Evolutionary conservation across 2,888 invertebrate species (phyloP).

Genomic region (Encarsia formosa): DNA sequence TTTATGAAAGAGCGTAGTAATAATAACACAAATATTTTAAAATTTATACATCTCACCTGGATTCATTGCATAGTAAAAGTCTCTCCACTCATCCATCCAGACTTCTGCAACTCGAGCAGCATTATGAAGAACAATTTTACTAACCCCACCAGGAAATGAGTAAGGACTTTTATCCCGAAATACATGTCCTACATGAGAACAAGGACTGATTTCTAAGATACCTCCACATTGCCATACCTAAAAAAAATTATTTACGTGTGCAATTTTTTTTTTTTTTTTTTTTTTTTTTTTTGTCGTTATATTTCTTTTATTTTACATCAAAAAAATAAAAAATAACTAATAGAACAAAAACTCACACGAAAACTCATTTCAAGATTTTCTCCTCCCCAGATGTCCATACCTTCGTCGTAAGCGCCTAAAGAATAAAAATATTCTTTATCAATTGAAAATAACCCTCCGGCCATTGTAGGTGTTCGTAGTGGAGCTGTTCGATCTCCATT

Average conservation of each 20-base stretch:
- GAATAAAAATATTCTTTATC: constrained; percentile 96
- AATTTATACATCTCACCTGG: constrained; percentile 88
- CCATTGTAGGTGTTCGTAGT: constrained; percentile 95
- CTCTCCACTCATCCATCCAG: constrained; percentile 99
- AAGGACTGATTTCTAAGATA: constrained; percentile 89
- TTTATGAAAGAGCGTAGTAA: no score
- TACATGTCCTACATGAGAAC: constrained; percentile 95
- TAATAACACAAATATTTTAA: no score
- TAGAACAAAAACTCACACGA: constrained; percentile 64
- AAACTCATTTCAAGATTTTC: constrained; percentile 95
- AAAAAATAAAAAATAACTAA: background rate
- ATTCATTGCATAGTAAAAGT: constrained; percentile 98
- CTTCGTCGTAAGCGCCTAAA: constrained; percentile 96
- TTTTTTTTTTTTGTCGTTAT: no score
- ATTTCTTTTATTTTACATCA: no score
- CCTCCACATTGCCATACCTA: constrained; percentile 98
- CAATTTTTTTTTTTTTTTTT: no score
- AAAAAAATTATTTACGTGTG: no score
- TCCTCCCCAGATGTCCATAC: constrained; percentile 99
- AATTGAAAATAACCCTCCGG: constrained; percentile 93
- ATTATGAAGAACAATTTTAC: constrained; percentile 95
- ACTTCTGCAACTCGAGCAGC: constrained; percentile 98
- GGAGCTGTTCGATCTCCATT: constrained; percentile 91
- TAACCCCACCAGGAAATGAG: constrained; percentile 97
- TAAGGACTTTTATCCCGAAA: constrained; percentile 98